Evolutionary conservation across 2,888 invertebrate genomes (phyloP).

Genomic region (Automeris io): DNA sequence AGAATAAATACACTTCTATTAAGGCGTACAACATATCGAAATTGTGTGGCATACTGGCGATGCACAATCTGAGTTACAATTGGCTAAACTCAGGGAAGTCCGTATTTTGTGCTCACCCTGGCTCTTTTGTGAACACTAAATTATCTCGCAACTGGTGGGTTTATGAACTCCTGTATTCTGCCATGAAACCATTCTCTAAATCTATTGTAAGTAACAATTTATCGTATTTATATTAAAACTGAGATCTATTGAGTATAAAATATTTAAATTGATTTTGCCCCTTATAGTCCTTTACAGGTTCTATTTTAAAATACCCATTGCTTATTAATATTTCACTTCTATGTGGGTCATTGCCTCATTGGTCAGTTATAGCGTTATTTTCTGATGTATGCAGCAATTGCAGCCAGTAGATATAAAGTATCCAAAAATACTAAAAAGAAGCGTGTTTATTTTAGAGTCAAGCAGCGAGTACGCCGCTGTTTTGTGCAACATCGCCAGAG

Average conservation of each 20-base stretch:
- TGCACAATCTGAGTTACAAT: slow-evolving; percentile 79
- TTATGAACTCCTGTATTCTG: slow-evolving; percentile 83
- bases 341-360: too few relatives aligned
- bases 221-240: too few relatives aligned
- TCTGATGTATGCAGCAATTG: too few relatives aligned
- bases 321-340: too few relatives aligned
- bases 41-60: slow-evolving; percentile 86
- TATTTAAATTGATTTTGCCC: too few relatives aligned
- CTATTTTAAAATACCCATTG: too few relatives aligned
- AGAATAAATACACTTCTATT: slow-evolving; percentile 85
- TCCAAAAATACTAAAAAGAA: not conserved
- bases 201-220: slow-evolving; percentile 83
- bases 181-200: slow-evolving; percentile 94
- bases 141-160: slow-evolving; percentile 91
- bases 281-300: too few relatives aligned
- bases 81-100: slow-evolving; percentile 82
- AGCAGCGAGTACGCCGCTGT: slow-evolving; percentile 92
- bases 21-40: slow-evolving; percentile 93
- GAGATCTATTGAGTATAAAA: too few relatives aligned
- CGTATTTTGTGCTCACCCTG: slow-evolving; percentile 91
- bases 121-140: slow-evolving; percentile 90
- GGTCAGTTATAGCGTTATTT: too few relatives aligned
- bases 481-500: slow-evolving; percentile 90
- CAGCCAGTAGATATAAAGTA: not conserved
- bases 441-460: slow-evolving; percentile 81